Evolutionary conservation across 64 coral and sea anemone species (phyloP), one percentile per base, ranked within the genome.

Genomic region (Actinia tenebrosa): DNA sequence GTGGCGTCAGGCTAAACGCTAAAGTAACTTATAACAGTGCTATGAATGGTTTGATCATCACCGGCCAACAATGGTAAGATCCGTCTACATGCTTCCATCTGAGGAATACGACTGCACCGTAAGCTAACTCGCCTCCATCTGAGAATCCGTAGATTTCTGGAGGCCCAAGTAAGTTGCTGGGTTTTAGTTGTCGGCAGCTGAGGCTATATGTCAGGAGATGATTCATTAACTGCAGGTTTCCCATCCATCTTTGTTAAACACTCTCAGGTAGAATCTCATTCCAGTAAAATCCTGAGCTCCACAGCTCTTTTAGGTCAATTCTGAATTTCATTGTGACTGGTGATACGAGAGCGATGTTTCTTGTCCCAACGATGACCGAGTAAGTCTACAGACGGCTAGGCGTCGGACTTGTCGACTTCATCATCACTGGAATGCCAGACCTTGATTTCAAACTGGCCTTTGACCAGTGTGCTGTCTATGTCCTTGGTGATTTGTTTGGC

Each of bases 321-420:
- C 89, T 52, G 22, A 66, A 79, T 44, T 90, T 56, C 5, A 90
- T 53, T 45, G 89, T 56, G 10, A 86, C 89, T 25, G 87, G 56
- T 37, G 78, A 56, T 5, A 89, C 55, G 18, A 83, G 78, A 7
- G 78, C 87, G 47, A 89, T 45, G 15, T n/a, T 79, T 11, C 71
- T 91, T 94, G 47, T 93, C 60, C 87, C 87, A 93, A 20, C 69
- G 63, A 60, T 93, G 87, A 1, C 88, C 93, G 55, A 94, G 93
- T 10, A 91, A 79, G 55, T 89, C 88, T 68, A 79, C 81, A 42
- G 18, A 83, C 2, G 43, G 30, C 25, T 89, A 80, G 15, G 44
- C 86, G 4, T 78, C 58, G 6, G 86, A 77, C 75, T 80, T 52
- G 55, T 88, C 86, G 55, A 88, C 55, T 66, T 52, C 58, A 17